Evolutionary conservation across 2,797 vertebrate genomes (phyloP).

Genomic region (Macropus fuliginosus): DNA sequence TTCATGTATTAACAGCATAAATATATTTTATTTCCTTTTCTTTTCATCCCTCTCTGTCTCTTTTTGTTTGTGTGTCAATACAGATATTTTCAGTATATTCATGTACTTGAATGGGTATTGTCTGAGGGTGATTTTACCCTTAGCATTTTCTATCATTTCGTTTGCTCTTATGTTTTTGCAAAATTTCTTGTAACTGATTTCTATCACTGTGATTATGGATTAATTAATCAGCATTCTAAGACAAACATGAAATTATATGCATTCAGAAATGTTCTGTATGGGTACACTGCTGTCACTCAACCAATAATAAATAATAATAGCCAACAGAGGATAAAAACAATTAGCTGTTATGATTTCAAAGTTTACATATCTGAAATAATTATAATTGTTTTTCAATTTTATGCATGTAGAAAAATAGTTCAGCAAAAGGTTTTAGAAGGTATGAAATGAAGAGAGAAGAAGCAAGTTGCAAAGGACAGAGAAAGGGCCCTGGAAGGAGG

Average conservation of each 20-base stretch:
- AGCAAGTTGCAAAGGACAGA: not conserved
- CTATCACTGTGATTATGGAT: conserved; percentile 12
- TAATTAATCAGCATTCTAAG: not conserved
- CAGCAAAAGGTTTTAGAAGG: not conserved
- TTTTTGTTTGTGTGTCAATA: conserved; percentile 6
- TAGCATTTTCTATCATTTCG: not conserved
- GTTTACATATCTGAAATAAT: not conserved
- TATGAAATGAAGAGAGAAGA: not conserved
- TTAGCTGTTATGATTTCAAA: not conserved
- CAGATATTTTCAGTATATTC: conserved; percentile 3
- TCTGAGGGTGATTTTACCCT: not conserved
- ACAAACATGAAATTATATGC: conserved; percentile 4
- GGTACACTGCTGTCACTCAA: not conserved
- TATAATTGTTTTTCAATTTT: not conserved
- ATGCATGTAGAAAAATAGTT: not conserved
- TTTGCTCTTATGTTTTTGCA: conserved; percentile 8
- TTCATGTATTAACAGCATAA: not conserved
- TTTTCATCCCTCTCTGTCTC: not conserved
- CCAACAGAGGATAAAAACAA: not conserved
- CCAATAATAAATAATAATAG: not conserved
- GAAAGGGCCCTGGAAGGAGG: not conserved
- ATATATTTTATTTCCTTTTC: not conserved
- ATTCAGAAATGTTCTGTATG: not conserved
- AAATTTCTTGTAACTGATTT: not conserved
- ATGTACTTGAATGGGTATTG: not conserved